Evolutionary conservation across 2,888 invertebrate genomes (phyloP).

Genomic region (Ichneumoninae sp.): DNA sequence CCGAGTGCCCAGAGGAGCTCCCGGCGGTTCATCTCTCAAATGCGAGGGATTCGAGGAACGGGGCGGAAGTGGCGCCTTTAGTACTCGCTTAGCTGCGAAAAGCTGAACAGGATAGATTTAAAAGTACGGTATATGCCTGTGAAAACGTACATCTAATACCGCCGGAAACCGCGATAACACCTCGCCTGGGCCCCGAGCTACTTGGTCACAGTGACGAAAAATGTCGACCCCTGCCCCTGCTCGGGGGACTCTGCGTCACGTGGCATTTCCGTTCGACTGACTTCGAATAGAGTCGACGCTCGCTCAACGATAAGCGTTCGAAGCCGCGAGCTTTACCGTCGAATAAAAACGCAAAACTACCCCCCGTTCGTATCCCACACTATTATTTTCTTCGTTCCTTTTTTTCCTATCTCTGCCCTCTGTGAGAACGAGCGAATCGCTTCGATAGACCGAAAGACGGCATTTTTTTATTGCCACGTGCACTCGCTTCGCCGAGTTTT

Average conservation of each 20-base stretch:
- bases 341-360: constrained; percentile 46
- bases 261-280: constrained; percentile 67
- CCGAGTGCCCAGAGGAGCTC: constrained; percentile 4
- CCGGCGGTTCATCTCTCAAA: constrained; percentile 17
- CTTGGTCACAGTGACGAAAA: constrained; percentile 39
- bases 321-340: constrained; percentile 30
- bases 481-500: background rate
- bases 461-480: background rate
- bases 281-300: constrained; percentile 61
- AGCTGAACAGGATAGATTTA: constrained; percentile 25
- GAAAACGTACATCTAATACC: constrained; percentile 37
- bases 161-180: constrained; percentile 54
- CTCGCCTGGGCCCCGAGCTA: constrained; percentile 6
- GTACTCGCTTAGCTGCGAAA: constrained; percentile 29
- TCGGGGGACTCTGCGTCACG: constrained; percentile 45
- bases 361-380: constrained; percentile 4
- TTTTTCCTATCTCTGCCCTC: constrained; percentile 15
- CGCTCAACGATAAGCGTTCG: constrained; percentile 41
- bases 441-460: background rate
- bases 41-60: background rate
- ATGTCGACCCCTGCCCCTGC: constrained; percentile 30
- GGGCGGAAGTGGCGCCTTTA: constrained; percentile 24
- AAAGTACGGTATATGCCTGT: constrained; percentile 11
- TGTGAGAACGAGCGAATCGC: background rate
- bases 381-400: constrained; percentile 1